Base-by-base conservation (phyloP, 2,888 invertebrate species). In the Lasioglossum calceatum region DNA sequence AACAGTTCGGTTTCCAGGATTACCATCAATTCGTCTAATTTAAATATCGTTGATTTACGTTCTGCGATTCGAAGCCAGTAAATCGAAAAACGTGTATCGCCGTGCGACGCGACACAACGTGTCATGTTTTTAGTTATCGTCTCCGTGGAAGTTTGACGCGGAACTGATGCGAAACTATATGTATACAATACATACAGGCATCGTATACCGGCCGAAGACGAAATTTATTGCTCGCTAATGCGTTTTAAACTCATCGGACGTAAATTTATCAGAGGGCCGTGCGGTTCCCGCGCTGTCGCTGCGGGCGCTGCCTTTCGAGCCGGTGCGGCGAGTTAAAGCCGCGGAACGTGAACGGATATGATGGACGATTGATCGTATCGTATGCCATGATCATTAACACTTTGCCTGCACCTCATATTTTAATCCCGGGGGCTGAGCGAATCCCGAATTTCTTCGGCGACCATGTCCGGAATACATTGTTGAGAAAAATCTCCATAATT, bases 211-310 rank as follows among this genome's bases (percentile, higher is more conserved):
- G 81, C 70, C 73, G 81, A 77, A 58, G 73, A 77, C 73, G 61
- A 85, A 88, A 88, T 88, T 82, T 85, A 82, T 85, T 77, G 85
- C 74, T 42, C 80, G 61, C 70, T 89, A 89, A 89, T 81, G 85
- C 87, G 74, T 84, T 80, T 87, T 89, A 89, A 87, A 87, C 81
- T 89, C 87, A 82, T 89, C 80, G 83, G 83, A 85, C 82, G 85
- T 87, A 79, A 88, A 89, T 88, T 89, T 83, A 85, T 89, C 88
- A 82, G 75, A 64, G 50, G 80, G 58, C 36, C 77, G 82, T 64
- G 76, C 73, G 75, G 82, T 89, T 88, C 86, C 86, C 88, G 86
- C 88, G 84, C 88, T 86, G 88, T 88, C 88, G 82, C 86, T 74
- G 77, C 82, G 73, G 85, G 82, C 79, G 77, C 61, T 64, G 82